Conservation (phyloP, 2,113 vertebrate genomes). For the Nipponia nippon region DNA sequence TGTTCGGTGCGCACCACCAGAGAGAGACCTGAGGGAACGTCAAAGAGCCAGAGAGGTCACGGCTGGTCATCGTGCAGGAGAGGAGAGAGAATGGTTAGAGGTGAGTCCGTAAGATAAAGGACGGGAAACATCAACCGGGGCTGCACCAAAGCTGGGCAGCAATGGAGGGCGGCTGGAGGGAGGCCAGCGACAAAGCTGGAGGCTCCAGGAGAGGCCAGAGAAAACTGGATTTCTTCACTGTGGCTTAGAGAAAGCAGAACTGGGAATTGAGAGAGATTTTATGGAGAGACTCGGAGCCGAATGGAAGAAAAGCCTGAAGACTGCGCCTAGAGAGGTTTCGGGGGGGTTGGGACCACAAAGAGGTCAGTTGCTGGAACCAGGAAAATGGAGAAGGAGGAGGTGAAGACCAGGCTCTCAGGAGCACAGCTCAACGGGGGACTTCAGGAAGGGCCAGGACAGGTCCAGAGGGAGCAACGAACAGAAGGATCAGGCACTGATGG, state of each 20-base stretch:
- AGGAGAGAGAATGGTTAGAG: neutral
- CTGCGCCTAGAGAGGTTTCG: neutral
- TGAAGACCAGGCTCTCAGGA: neutral
- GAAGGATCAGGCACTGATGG: neutral
- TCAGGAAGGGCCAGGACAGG: neutral
- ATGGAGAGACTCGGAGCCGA: neutral
- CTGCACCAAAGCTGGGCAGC: neutral
- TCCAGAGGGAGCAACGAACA: neutral
- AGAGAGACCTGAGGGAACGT: conserved; percentile 70
- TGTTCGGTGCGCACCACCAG: conserved; percentile 76
- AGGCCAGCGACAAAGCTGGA: neutral
- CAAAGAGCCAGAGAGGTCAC: neutral
- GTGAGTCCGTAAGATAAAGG: neutral
- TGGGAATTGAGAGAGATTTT: neutral
- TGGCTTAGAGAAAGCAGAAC: neutral
- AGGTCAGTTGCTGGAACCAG: neutral
- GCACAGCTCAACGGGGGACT: neutral
- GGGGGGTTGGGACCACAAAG: neutral
- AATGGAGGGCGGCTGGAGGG: neutral
- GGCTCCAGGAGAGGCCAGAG: neutral
- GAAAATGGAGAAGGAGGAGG: neutral
- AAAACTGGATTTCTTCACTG: neutral
- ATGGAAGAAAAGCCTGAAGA: neutral
- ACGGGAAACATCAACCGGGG: neutral
- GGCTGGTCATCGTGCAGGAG: rapidly evolving